Percentiles rank a stretch among this genome's conserved stretches.
These are phyloP conservation scores for Microctenopoma stevenorrisi DNA, from an alignment of 2,797 vertebrate species.

Conservation along the genomic window DNA sequence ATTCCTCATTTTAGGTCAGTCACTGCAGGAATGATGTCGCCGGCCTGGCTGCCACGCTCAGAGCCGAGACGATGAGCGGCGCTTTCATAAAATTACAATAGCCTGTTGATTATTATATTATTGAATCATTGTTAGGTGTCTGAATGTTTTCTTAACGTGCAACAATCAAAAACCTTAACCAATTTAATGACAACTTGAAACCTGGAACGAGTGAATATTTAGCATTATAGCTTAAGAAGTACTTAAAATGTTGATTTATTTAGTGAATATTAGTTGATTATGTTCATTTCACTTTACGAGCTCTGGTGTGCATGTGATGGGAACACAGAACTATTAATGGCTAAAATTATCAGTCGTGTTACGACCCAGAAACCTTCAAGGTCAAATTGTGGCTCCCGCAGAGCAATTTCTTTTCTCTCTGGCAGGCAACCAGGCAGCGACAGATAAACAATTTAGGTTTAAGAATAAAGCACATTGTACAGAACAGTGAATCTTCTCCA, in stretches of 20 bases:
- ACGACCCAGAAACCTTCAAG: background rate
- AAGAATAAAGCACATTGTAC: slow-evolving; percentile 48
- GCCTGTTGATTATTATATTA: background rate
- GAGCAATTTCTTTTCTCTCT: slow-evolving; percentile 1
- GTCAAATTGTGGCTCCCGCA: background rate
- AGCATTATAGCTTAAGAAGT: no score
- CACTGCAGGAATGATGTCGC: slow-evolving; percentile 47
- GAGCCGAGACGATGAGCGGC: background rate
- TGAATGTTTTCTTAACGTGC: no score
- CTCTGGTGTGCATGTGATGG: no score
- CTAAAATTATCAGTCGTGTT: background rate
- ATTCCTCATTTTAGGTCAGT: slow-evolving; percentile 66
- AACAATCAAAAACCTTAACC: no score
- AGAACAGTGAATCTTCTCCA: slow-evolving; percentile 49
- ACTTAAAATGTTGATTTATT: no score
- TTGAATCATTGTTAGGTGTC: no score
- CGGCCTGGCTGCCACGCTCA: slow-evolving; percentile 47
- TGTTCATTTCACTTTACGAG: no score
- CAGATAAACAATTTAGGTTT: slow-evolving; percentile 40
- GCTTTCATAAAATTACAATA: background rate
- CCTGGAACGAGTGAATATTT: background rate
- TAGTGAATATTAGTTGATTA: no score
- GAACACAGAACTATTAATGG: background rate
- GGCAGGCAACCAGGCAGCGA: slow-evolving; percentile 59
- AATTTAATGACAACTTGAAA: background rate